Evolutionary conservation across 2,797 vertebrate species (phyloP).

Genomic region (Halcyon chelicuti): DNA sequence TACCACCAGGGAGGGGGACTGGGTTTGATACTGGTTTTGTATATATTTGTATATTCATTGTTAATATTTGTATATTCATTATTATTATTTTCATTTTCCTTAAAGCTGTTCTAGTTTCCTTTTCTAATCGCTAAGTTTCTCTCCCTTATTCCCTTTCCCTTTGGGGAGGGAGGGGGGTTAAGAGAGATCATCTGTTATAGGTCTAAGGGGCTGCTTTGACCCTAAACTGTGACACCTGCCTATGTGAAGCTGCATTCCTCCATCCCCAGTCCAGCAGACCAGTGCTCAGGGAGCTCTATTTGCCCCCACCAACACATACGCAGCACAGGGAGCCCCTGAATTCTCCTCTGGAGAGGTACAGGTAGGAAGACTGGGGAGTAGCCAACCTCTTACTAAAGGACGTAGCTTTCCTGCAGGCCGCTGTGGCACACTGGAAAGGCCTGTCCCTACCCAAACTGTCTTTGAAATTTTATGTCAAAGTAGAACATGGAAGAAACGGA

Average conservation of each 20-base stretch:
- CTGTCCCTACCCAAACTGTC: not conserved
- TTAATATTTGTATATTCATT: too few species aligned
- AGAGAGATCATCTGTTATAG: too few species aligned
- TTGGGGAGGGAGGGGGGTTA: too few species aligned
- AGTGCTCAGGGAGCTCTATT: not conserved
- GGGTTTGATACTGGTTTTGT: too few species aligned
- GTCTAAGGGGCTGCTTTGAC: too few species aligned
- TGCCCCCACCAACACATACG: rapidly evolving
- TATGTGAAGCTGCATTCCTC: not conserved
- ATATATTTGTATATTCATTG: too few species aligned
- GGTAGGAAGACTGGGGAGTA: not conserved
- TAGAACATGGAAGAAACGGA: not conserved
- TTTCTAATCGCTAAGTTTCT: too few species aligned
- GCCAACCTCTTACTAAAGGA: not conserved
- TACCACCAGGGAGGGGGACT: too few species aligned
- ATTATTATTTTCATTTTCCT: too few species aligned
- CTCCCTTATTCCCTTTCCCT: too few species aligned
- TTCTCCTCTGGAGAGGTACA: not conserved
- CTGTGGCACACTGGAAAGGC: not conserved
- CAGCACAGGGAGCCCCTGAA: not conserved
- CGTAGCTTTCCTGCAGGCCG: not conserved
- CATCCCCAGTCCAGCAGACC: not conserved
- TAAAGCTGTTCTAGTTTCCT: too few species aligned
- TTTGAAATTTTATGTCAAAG: not conserved
- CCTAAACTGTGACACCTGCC: not conserved